Evolutionary conservation across 2,797 vertebrate species (phyloP).

Genomic region (Remorina albescens): DNA sequence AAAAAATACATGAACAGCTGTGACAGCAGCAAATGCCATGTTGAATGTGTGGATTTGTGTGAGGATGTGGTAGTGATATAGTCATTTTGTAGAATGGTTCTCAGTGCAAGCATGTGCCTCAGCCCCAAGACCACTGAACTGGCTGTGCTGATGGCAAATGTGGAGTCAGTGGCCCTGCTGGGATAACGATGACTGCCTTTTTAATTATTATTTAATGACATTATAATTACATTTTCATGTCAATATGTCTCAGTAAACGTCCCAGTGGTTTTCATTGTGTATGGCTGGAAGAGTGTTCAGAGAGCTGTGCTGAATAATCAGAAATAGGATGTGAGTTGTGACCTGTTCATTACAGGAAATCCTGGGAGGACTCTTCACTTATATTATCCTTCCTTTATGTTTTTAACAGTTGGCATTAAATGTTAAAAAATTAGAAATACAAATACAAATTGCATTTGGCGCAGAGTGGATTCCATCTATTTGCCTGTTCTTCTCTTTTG

Average conservation of each 20-base stretch:
- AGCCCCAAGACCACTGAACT: constrained; percentile 40
- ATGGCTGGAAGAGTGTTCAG: constrained; percentile 25
- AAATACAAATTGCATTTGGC: not conserved
- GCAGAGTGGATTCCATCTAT: not conserved
- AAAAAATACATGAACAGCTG: not conserved
- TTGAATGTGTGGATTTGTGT: constrained; percentile 5
- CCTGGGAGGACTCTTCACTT: not conserved
- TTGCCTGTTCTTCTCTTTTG: not conserved
- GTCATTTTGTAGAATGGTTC: constrained; percentile 4
- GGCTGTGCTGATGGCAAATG: constrained; percentile 51
- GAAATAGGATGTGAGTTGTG: constrained; percentile 11
- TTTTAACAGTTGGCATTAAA: not conserved
- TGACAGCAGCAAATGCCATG: not conserved
- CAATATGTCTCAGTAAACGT: constrained; percentile 71
- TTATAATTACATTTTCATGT: constrained; percentile 81
- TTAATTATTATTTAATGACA: constrained; percentile 80
- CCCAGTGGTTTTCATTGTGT: constrained; percentile 60
- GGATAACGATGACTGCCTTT: constrained; percentile 63
- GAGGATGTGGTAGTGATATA: not conserved
- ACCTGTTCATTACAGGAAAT: constrained; percentile 13
- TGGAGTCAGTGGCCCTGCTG: constrained; percentile 55
- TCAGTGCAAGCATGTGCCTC: constrained; percentile 18
- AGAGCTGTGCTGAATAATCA: constrained; percentile 45
- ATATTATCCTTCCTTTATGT: not conserved
- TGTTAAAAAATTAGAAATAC: not conserved